Evolutionary conservation across 2,797 vertebrate genomes (phyloP).

Genomic region (Mormyrops attenuatus): DNA sequence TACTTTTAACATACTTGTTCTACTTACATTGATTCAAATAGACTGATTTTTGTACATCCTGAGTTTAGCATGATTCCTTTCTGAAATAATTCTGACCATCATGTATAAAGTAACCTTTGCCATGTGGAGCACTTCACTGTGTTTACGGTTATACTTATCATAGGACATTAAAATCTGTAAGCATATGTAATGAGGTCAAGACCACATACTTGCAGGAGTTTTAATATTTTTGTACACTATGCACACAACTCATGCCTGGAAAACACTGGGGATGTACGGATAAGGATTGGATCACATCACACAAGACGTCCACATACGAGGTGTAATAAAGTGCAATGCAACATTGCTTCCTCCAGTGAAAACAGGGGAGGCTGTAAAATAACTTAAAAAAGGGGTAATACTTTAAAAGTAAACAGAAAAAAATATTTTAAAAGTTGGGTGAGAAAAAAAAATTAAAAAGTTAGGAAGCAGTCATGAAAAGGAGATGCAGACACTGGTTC

Average conservation of each 20-base stretch:
- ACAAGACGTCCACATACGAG: not conserved
- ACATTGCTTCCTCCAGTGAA: not conserved
- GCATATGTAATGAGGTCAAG: not conserved
- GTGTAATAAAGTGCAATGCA: slow-evolving; percentile 7
- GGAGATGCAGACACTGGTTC: not conserved
- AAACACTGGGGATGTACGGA: not conserved
- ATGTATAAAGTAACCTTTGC: not conserved
- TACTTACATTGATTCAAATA: not conserved
- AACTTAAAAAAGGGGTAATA: not conserved
- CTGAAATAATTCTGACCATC: not conserved
- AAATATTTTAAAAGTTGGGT: not conserved
- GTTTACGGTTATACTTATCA: not conserved
- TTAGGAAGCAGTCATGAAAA: not conserved
- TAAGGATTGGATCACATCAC: not conserved
- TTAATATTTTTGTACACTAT: not conserved
- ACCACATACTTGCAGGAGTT: not conserved
- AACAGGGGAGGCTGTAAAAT: slow-evolving; percentile 1
- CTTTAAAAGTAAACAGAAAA: not conserved
- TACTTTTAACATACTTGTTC: not conserved
- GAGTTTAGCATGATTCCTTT: not conserved
- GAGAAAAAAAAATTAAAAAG: not conserved
- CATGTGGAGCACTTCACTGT: not conserved
- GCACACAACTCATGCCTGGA: not conserved
- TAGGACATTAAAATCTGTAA: not conserved
- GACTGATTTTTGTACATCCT: not conserved